Evolutionary conservation across 1,140 invertebrate species (phyloP).

Genomic region (Bicyclus anynana): DNA sequence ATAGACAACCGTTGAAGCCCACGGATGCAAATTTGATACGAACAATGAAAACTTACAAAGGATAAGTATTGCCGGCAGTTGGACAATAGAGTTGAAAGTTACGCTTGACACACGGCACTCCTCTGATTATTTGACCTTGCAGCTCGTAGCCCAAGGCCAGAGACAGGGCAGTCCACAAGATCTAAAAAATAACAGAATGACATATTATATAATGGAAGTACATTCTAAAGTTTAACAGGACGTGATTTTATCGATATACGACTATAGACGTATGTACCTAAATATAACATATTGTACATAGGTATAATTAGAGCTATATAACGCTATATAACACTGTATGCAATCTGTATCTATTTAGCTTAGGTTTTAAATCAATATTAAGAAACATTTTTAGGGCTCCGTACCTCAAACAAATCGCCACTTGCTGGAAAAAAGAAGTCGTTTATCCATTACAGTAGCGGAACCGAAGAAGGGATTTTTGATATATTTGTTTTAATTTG

Average conservation of each 20-base stretch:
- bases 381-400: too few relatives aligned
- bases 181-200: conserved; percentile 76
- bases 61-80: conserved; percentile 92
- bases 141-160: conserved; percentile 90
- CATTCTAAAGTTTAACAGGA: conserved; percentile 8
- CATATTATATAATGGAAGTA: conserved; percentile 8
- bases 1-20: not conserved
- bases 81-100: conserved; percentile 94
- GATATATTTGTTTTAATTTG: too few relatives aligned
- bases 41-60: conserved; percentile 84
- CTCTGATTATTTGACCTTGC: conserved; percentile 89
- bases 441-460: too few relatives aligned
- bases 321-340: too few relatives aligned
- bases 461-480: too few relatives aligned
- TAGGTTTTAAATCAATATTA: too few relatives aligned
- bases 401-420: too few relatives aligned
- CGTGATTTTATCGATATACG: conserved; percentile 9
- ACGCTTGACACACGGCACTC: conserved; percentile 91
- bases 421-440: too few relatives aligned
- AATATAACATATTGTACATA: too few relatives aligned
- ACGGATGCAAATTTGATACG: conserved; percentile 19
- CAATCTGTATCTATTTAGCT: too few relatives aligned
- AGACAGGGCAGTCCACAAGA: conserved; percentile 92
- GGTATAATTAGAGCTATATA: too few relatives aligned
- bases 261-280: too few relatives aligned